Conservation (phyloP, 2,888 invertebrate species). For the Phortica magna region DNA sequence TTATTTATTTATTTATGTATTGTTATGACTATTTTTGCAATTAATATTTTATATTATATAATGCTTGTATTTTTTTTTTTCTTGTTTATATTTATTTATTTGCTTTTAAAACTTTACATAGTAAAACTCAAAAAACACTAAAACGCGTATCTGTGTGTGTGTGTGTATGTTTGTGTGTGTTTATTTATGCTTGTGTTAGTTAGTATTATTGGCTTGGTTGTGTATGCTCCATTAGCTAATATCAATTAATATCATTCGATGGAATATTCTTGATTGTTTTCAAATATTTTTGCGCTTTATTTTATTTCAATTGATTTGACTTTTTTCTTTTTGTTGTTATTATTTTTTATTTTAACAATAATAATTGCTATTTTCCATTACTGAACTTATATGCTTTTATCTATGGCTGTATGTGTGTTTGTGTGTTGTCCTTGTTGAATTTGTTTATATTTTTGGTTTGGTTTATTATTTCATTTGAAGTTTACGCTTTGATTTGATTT, state of each 20-base stretch:
- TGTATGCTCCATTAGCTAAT: constrained; percentile 57
- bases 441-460: constrained; percentile 21
- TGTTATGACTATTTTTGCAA: constrained; percentile 12
- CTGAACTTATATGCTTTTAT: constrained; percentile 40
- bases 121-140: background rate
- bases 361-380: background rate
- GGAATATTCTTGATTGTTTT: constrained; percentile 68
- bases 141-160: background rate
- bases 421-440: constrained; percentile 44
- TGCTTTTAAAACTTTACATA: constrained; percentile 8
- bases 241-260: constrained; percentile 69
- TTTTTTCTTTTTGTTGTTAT: constrained; percentile 39
- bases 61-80: constrained; percentile 31
- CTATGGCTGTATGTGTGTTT: constrained; percentile 40
- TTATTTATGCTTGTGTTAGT: constrained; percentile 22
- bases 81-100: constrained; percentile 36
- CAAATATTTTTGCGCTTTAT: constrained; percentile 50
- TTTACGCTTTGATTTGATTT: constrained; percentile 44
- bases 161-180: constrained; percentile 43
- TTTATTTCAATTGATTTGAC: constrained; percentile 45
- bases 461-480: constrained; percentile 31
- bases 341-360: constrained; percentile 39
- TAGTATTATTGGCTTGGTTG: constrained; percentile 10
- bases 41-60: constrained; percentile 15
- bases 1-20: constrained; percentile 42